Evolutionary conservation across 2,888 invertebrate genomes (phyloP).

Genomic region (Cristatella mucedo): DNA sequence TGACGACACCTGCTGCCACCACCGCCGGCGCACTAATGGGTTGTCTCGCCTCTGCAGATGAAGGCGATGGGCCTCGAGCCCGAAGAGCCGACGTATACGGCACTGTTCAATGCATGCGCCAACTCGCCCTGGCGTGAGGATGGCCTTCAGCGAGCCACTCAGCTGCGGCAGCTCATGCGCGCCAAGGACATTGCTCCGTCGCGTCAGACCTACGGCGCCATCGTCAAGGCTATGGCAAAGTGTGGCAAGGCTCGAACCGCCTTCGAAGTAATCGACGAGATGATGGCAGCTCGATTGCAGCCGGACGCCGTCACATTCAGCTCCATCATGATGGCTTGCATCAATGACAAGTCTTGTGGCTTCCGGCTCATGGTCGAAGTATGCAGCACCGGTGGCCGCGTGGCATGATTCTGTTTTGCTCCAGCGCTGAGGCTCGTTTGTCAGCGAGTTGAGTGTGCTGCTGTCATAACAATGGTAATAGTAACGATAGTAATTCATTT

Average conservation of each 20-base stretch:
- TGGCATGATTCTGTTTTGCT: neutral
- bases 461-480: neutral
- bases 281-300: slow-evolving; percentile 42
- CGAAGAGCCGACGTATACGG: slow-evolving; percentile 60
- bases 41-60: no score
- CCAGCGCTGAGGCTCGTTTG: neutral
- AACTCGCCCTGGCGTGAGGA: slow-evolving; percentile 52
- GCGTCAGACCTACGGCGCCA: slow-evolving; percentile 61
- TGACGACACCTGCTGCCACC: no score
- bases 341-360: slow-evolving; percentile 59
- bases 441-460: neutral
- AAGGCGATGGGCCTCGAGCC: slow-evolving; percentile 54
- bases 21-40: no score
- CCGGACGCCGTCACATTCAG: slow-evolving; percentile 52
- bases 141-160: slow-evolving; percentile 52
- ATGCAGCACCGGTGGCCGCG: slow-evolving; percentile 4
- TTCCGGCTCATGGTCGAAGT: slow-evolving; percentile 61
- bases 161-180: slow-evolving; percentile 52
- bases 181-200: slow-evolving; percentile 53
- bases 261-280: slow-evolving; percentile 68
- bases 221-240: slow-evolving; percentile 78
- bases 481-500: neutral
- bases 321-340: slow-evolving; percentile 67
- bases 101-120: slow-evolving; percentile 72
- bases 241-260: slow-evolving; percentile 62